A percentile compares a stretch with the other conserved stretches of the same genome.
Evolutionary conservation across 2,888 invertebrate species (phyloP).

Genomic region (Epinotia ramella): DNA sequence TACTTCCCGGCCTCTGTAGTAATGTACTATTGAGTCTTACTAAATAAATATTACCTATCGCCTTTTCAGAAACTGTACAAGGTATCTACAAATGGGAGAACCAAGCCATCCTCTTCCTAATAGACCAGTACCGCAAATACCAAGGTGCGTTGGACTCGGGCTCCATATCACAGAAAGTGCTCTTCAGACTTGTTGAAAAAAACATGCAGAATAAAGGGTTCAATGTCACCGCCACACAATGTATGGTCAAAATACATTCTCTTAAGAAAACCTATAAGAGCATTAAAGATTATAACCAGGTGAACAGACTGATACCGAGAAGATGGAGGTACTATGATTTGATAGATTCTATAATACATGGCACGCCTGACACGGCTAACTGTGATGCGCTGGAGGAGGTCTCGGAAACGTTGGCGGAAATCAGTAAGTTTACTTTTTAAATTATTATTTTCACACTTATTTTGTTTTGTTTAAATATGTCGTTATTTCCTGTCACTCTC

Average conservation of each 20-base stretch:
- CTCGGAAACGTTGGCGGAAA: slow-evolving; percentile 29
- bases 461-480: not conserved
- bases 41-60: not conserved
- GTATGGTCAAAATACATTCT: slow-evolving; percentile 22
- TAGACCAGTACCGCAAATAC: slow-evolving; percentile 38
- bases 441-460: not conserved
- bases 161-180: slow-evolving; percentile 22
- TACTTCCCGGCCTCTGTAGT: too few relatives aligned
- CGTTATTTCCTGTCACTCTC: not conserved
- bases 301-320: slow-evolving; percentile 24
- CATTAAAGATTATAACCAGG: slow-evolving; percentile 30
- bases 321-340: slow-evolving; percentile 37
- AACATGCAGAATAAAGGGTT: slow-evolving; percentile 14
- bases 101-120: slow-evolving; percentile 16
- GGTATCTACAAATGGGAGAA: slow-evolving; percentile 26
- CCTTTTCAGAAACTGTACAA: slow-evolving; percentile 17
- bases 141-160: slow-evolving; percentile 25
- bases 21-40: too few relatives aligned
- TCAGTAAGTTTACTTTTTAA: slow-evolving; percentile 20
- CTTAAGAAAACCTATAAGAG: slow-evolving; percentile 29
- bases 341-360: slow-evolving; percentile 20
- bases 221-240: slow-evolving; percentile 24
- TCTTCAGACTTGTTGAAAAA: slow-evolving; percentile 18
- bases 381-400: slow-evolving; percentile 26
- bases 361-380: slow-evolving; percentile 2